Evolutionary conservation across 1,140 invertebrate genomes (phyloP).

Genomic region (Telenomus remus): DNA sequence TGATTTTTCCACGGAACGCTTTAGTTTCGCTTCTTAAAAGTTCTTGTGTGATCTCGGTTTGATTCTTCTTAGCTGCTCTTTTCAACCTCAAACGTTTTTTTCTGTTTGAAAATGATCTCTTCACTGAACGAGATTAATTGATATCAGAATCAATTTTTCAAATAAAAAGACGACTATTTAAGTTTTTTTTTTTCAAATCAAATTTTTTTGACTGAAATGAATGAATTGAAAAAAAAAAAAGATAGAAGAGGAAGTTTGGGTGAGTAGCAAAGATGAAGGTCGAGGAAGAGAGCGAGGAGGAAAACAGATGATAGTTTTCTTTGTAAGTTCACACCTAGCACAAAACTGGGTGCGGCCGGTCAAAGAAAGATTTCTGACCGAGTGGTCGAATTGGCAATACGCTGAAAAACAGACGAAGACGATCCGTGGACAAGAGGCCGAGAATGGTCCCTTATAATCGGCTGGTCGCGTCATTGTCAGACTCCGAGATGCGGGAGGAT

Average conservation of each 20-base stretch:
- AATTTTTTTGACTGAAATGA: no score
- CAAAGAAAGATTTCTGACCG: constrained; percentile 57
- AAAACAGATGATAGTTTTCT: constrained; percentile 67
- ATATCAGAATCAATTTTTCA: background rate
- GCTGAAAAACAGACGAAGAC: constrained; percentile 37
- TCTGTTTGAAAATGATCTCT: background rate
- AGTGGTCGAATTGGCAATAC: constrained; percentile 59
- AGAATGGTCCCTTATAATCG: constrained; percentile 68
- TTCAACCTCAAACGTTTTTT: background rate
- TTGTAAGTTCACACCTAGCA: constrained; percentile 73
- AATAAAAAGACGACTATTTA: background rate
- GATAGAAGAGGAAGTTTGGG: constrained; percentile 14
- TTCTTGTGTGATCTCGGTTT: constrained; percentile 28
- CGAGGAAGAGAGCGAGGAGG: constrained; percentile 44
- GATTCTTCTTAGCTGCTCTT: constrained; percentile 16
- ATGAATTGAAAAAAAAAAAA: no score
- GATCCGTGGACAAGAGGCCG: constrained; percentile 41
- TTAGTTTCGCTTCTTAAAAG: constrained; percentile 34
- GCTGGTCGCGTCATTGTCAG: constrained; percentile 60
- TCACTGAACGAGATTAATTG: no score
- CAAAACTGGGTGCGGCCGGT: constrained; percentile 61
- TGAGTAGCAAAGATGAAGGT: constrained; percentile 14
- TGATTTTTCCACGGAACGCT: constrained; percentile 26
- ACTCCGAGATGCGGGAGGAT: constrained; percentile 54
- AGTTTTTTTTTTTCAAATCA: background rate